Evolutionary conservation across 2,797 vertebrate genomes (phyloP), one percentile per base, ranked within the genome.

Genomic region (Pseudocheirus occidentalis): DNA sequence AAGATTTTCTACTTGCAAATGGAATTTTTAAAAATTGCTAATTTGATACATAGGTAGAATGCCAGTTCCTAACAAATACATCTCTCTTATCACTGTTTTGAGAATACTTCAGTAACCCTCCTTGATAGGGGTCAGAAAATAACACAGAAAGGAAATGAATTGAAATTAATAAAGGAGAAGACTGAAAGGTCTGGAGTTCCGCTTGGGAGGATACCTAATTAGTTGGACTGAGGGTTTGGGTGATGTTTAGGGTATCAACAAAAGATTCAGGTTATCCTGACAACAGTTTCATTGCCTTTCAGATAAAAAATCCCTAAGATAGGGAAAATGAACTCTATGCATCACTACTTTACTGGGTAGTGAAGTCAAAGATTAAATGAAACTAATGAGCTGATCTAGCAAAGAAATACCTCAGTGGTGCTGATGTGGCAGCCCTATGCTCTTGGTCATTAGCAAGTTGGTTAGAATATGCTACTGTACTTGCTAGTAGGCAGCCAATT

Each of bases 1-100:
- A 97, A 28, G 28, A 93, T 93, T 97, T 96, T 94, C 95, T 94
- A 93, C 81, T 95, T 98, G 95, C 94, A 97, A 97, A 98, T 97
- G 87, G 91, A 93, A 96, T 96, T 97, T 97, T 92, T 11, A 66
- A 95, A 92, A 55, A 94, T 95, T 95, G 92, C 54, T 97, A 93
- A 96, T 96, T 91, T 96, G 90, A 91, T 96, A 50, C 54, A 87
- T 34, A 28, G 55, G 16, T 95, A 92, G 90, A 93, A 94, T 14
- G 59, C 89, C 59, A 54, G 31, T 56, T 95, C 46, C 95, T 95
- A 91, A 96, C 94, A 97, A 96, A 94, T 92, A 52, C 16, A 91
- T 11, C 31, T 97, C 11, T 56, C 94, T 96, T 95, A 66, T n/a
- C 95, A 57, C 90, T 94, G 95, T 91, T 91, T 31, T 94, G 95